Evolutionary conservation across 2,113 vertebrate species (phyloP).

Genomic region (Lichenostomus cassidix): DNA sequence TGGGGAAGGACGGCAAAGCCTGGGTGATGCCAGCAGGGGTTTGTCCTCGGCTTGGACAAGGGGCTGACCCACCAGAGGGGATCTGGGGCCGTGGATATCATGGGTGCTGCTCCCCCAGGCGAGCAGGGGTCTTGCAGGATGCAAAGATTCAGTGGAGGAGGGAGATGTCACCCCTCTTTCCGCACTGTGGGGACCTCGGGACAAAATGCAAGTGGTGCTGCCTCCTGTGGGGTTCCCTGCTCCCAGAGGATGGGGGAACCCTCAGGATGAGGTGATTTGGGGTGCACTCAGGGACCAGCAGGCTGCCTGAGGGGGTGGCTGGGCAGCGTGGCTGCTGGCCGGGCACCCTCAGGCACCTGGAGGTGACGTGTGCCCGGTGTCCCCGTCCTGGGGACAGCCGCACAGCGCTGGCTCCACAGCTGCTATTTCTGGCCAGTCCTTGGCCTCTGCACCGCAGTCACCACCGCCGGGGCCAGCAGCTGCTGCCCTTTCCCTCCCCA

Average conservation of each 20-base stretch:
- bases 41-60: background rate
- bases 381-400: background rate
- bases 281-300: background rate
- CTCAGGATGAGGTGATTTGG: background rate
- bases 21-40: background rate
- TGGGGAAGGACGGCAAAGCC: background rate
- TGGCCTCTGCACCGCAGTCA: background rate
- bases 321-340: background rate
- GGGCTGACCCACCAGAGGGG: background rate
- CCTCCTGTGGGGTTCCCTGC: background rate
- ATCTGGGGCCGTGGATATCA: rapidly evolving
- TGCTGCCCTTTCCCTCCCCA: background rate
- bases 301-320: background rate
- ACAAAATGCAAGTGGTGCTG: rapidly evolving
- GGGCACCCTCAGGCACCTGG: background rate
- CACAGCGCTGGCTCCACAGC: background rate
- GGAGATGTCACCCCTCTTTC: background rate
- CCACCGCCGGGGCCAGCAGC: background rate
- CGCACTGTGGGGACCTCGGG: background rate
- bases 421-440: background rate
- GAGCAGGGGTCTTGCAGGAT: background rate
- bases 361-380: background rate
- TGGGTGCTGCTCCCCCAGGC: background rate
- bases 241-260: rapidly evolving
- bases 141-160: rapidly evolving